phyloP scores from a whole-genome alignment of 2,888 invertebrate species.

The Cerastoderma edule region DNA sequence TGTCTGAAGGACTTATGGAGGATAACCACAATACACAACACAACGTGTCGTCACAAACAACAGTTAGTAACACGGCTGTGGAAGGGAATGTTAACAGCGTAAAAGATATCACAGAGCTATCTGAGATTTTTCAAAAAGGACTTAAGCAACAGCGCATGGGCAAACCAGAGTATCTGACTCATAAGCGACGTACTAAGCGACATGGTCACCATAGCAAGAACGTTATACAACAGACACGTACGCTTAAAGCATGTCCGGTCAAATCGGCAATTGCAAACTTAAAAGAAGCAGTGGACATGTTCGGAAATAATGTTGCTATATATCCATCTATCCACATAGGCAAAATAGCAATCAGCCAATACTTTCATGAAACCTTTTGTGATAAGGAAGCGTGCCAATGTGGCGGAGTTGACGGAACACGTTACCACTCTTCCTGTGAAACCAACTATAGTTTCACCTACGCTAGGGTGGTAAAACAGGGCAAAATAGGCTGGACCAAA shows the following conservation, averaged over 20 bases:
- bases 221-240: no score
- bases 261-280: background rate
- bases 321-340: constrained; percentile 30
- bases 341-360: constrained; percentile 21
- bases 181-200: no score
- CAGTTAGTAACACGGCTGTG: no score
- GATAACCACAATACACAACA: no score
- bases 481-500: constrained; percentile 36
- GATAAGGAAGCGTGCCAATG: constrained; percentile 31
- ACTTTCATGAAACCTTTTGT: constrained; percentile 40
- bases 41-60: no score
- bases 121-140: no score
- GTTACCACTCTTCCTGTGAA: constrained; percentile 32
- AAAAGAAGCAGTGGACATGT: constrained; percentile 32
- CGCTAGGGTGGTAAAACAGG: constrained; percentile 31
- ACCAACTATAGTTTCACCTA: constrained; percentile 36
- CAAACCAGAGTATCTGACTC: no score
- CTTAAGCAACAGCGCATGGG: no score
- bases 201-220: no score
- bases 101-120: no score
- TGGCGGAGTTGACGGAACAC: constrained; percentile 23
- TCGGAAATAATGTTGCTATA: constrained; percentile 26
- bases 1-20: no score
- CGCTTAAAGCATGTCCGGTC: constrained; percentile 10
- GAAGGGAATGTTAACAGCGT: no score